Evolutionary conservation across 2,113 vertebrate species (phyloP).

Genomic region (Syngnathus typhle): DNA sequence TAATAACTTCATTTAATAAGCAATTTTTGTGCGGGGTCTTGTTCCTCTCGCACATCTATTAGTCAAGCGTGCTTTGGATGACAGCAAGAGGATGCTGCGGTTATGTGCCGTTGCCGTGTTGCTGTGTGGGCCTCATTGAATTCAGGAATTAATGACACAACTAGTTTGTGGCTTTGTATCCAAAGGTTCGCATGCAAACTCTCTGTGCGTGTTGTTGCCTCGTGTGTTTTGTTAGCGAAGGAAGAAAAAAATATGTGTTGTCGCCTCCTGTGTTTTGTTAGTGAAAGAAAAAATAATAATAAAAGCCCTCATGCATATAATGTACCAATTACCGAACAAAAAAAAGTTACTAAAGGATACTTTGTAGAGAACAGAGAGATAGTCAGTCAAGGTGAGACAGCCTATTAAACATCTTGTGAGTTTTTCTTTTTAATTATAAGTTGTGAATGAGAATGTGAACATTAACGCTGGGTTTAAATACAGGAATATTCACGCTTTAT

Average conservation of each 20-base stretch:
- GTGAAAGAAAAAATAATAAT: background rate
- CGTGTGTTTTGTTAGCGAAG: background rate
- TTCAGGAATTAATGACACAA: slow-evolving; percentile 3
- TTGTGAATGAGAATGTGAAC: background rate
- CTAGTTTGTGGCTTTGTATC: background rate
- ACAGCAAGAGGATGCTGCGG: background rate
- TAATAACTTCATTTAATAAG: slow-evolving; percentile 10
- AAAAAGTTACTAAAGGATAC: background rate
- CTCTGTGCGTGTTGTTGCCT: background rate
- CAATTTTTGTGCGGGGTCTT: background rate
- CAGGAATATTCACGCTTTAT: no score
- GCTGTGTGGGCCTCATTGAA: background rate
- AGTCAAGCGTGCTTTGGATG: slow-evolving; percentile 2
- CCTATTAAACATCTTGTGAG: no score
- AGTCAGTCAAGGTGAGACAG: background rate
- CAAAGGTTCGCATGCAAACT: background rate
- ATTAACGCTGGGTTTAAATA: no score
- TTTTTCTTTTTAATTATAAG: no score
- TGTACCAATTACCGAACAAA: background rate
- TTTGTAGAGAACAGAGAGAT: background rate
- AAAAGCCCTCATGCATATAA: slow-evolving; percentile 1
- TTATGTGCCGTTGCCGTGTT: slow-evolving; percentile 1
- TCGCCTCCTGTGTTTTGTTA: background rate
- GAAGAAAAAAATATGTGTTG: background rate
- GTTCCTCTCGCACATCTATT: slow-evolving; percentile 6